Evolutionary conservation across 2,888 invertebrate genomes (phyloP), one percentile per base, ranked within the genome.

Genomic region (Caradrina clavipalpis): DNA sequence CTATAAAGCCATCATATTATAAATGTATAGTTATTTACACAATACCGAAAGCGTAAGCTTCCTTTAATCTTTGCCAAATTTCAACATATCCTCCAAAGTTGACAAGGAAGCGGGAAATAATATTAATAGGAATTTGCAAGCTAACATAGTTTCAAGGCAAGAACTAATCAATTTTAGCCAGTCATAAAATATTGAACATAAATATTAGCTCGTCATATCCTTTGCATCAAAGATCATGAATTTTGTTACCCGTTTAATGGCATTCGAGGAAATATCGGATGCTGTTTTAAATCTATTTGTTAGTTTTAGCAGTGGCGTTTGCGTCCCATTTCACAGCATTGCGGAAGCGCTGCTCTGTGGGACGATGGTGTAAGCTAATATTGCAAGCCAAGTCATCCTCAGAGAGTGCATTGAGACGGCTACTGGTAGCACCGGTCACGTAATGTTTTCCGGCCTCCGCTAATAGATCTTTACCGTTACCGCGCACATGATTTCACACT

Each of bases 401-500:
- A 63, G 81, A 78, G 81, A 82, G 76, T 84, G 87, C 83, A 83
- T 81, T 83, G 85, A 83, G 86, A 86, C 73, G 58, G 76, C 78
- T 74, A 74, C 85, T 82, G 82, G 75, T 69, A 82, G 81, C 86
- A 81, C 86, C 88, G 83, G 90, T 90, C 90, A 92, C 91, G 90
- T 90, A 89, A 91, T 88, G 87, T 80, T 90, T 91, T 93, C 93
- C 93, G 91, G 92, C 84, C 84, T 81, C 86, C 80, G 85, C 85
- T 90, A 88, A 91, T 91, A 89, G 86, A 89, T 87, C 87, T 89
- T 85, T 89, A 90, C 91, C 91, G 91, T 90, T 91, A 83, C 81
- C 26, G 45, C 51, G 35, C 69, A 75, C 51, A 72, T 69, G 68
- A 76, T 70, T 66, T 62, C 63, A 56, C 62, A 76, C 59, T 75